Evolutionary conservation across 1,140 invertebrate genomes (phyloP).

Genomic region (Phymorhynchus buccinoides): DNA sequence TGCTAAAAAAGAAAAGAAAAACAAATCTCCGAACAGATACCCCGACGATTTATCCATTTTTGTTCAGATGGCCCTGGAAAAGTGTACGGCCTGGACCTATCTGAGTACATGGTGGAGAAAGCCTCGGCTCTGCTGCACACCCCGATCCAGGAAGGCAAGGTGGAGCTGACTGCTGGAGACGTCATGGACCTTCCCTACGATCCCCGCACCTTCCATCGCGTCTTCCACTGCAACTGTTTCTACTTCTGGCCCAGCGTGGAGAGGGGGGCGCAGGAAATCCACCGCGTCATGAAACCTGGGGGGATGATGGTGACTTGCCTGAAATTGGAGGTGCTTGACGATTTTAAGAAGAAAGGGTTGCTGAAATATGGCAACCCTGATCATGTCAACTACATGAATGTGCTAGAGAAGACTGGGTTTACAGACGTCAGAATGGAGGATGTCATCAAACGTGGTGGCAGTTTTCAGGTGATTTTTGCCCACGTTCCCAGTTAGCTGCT

Average conservation of each 20-base stretch:
- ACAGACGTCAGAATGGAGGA: conserved; percentile 53
- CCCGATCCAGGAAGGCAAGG: conserved; percentile 49
- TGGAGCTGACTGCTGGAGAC: conserved; percentile 48
- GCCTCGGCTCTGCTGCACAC: conserved; percentile 41
- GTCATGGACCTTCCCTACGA: conserved; percentile 52
- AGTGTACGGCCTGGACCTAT: conserved; percentile 59
- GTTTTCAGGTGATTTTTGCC: conserved; percentile 55
- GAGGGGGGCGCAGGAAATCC: conserved; percentile 49
- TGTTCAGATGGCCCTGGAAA: conserved; percentile 59
- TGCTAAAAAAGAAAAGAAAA: too few relatives aligned
- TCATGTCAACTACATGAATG: conserved; percentile 53
- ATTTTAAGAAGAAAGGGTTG: conserved; percentile 38
- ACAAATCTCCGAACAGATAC: too few relatives aligned
- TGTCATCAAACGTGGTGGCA: conserved; percentile 35
- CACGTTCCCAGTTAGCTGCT: conserved; percentile 40
- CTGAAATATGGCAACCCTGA: conserved; percentile 53
- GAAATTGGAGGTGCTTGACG: conserved; percentile 36
- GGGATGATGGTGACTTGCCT: conserved; percentile 58
- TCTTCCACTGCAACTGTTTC: conserved; percentile 64
- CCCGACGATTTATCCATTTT: too few relatives aligned
- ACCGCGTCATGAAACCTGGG: conserved; percentile 61
- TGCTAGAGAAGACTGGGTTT: conserved; percentile 55
- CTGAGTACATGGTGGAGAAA: conserved; percentile 52
- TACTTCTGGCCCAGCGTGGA: conserved; percentile 61
- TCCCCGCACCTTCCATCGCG: conserved; percentile 54